Percentiles rank a stretch among this genome's conserved stretches.
These are phyloP conservation scores for Lithosia quadra DNA, from an alignment of 2,888 invertebrate species.

Conservation along the genomic window DNA sequence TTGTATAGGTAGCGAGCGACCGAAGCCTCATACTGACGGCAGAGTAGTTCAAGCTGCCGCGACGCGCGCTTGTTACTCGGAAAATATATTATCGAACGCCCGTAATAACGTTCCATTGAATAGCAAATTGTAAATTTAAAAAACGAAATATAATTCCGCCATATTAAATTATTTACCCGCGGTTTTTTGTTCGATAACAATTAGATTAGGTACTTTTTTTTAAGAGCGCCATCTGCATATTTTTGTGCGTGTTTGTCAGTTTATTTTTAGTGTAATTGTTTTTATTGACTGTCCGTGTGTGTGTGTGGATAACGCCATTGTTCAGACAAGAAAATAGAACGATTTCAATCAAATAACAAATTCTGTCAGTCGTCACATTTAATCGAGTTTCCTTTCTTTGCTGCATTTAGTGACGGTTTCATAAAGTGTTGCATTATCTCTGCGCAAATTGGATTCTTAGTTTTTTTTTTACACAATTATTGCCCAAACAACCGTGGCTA, in stretches of 20 bases:
- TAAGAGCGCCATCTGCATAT: constrained; percentile 8
- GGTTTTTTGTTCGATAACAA: constrained; percentile 20
- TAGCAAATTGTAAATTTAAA: constrained; percentile 23
- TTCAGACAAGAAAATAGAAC: constrained; percentile 13
- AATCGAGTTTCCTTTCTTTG: constrained; percentile 43
- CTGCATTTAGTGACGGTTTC: constrained; percentile 50
- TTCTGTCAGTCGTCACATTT: constrained; percentile 28
- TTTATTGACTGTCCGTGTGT: constrained; percentile 29
- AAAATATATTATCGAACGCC: constrained; percentile 43
- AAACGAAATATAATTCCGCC: constrained; percentile 38
- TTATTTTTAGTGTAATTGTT: constrained; percentile 38
- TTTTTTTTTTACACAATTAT: constrained; percentile 33
- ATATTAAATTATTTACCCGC: constrained; percentile 39
- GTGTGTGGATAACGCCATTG: constrained; percentile 6
- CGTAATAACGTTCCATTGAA: constrained; percentile 32
- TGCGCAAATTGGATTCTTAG: constrained; percentile 40
- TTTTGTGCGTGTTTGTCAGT: constrained; percentile 31
- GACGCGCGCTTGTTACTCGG: constrained; percentile 40
- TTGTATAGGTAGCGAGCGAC: constrained; percentile 43
- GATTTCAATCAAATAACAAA: constrained; percentile 22
- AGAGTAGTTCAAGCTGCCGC: constrained; percentile 43
- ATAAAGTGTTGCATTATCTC: constrained; percentile 43
- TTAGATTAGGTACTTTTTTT: constrained; percentile 30
- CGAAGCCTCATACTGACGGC: constrained; percentile 51
- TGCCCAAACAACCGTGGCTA: constrained; percentile 33